Percentiles rank a stretch among this genome's conserved stretches.
phyloP scores from a whole-genome alignment of 2,113 vertebrate genomes.

The Ochotona princeps region DNA sequence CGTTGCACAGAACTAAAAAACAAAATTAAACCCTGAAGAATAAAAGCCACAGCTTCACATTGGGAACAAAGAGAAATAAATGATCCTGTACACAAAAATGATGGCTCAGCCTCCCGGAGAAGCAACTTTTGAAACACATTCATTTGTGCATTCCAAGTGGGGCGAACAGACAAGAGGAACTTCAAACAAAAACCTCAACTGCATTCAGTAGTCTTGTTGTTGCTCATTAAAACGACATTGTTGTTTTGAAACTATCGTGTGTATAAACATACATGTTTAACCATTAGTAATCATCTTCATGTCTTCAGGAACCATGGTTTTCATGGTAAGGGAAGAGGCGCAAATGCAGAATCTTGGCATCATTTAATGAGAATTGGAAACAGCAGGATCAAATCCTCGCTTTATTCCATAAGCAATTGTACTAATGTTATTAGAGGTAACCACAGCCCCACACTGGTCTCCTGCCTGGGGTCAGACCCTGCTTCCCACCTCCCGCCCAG shows the following conservation, averaged over 20 bases:
- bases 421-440: background rate
- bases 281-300: background rate
- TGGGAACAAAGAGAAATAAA: constrained; percentile 65
- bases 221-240: constrained; percentile 49
- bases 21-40: constrained; percentile 64
- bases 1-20: constrained; percentile 58
- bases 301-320: constrained; percentile 51
- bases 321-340: background rate
- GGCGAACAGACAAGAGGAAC: constrained; percentile 65
- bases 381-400: background rate
- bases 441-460: background rate
- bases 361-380: constrained; percentile 50
- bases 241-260: constrained; percentile 41
- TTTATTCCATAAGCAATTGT: constrained; percentile 6
- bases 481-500: background rate
- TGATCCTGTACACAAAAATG: constrained; percentile 21
- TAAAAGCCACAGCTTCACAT: constrained; percentile 40
- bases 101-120: constrained; percentile 50
- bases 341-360: background rate
- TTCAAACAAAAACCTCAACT: constrained; percentile 36
- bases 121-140: constrained; percentile 55
- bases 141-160: constrained; percentile 49
- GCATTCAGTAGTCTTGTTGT: constrained; percentile 49
- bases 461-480: background rate
- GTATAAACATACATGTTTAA: background rate